Evolutionary conservation across 23 tunicate genomes (phyloP).

Genomic region (Styela plicata): DNA sequence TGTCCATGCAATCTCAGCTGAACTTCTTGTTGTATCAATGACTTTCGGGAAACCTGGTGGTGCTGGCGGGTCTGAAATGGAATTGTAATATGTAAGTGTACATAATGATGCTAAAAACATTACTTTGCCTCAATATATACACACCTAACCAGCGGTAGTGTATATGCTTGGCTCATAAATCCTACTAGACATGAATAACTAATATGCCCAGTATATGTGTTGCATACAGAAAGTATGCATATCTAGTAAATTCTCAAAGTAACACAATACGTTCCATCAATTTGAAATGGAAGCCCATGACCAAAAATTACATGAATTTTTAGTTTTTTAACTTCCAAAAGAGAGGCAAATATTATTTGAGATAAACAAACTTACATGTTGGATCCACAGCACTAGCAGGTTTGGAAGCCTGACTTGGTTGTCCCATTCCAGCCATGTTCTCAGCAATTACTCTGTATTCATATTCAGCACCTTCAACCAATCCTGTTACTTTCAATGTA

Average conservation of each 20-base stretch:
- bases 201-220: too few relatives aligned
- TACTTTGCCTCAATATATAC: too few relatives aligned
- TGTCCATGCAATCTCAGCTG: slow-evolving; percentile 69
- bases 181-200: too few relatives aligned
- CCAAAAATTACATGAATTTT: too few relatives aligned
- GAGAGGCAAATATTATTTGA: neutral
- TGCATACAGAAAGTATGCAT: too few relatives aligned
- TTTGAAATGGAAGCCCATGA: too few relatives aligned
- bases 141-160: too few relatives aligned
- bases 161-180: too few relatives aligned
- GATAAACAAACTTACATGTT: slow-evolving; percentile 21
- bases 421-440: slow-evolving; percentile 80
- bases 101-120: too few relatives aligned
- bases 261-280: too few relatives aligned
- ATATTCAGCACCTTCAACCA: slow-evolving; percentile 74
- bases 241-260: too few relatives aligned
- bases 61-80: slow-evolving; percentile 66
- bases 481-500: slow-evolving; percentile 53
- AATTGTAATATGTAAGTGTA: neutral
- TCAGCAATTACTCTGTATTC: slow-evolving; percentile 88
- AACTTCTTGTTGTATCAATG: slow-evolving; percentile 55
- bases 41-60: slow-evolving; percentile 94
- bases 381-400: slow-evolving; percentile 88
- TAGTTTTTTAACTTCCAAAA: neutral
- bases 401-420: slow-evolving; percentile 60